These are phyloP conservation scores for Alces alces DNA, from an alignment of 2,113 vertebrate species.

Conservation along the genomic window DNA sequence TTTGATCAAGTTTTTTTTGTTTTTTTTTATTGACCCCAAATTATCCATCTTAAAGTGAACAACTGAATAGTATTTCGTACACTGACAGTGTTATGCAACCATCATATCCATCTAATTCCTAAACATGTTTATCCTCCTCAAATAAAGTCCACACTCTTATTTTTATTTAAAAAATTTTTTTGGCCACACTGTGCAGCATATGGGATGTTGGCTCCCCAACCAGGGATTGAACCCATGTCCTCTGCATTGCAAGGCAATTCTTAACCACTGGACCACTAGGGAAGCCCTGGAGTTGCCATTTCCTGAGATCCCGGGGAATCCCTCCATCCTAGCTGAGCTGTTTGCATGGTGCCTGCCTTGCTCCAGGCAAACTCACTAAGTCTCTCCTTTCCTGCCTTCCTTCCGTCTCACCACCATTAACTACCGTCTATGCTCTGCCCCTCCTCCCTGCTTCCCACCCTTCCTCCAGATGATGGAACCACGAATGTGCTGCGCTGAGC, in stretches of 20 bases:
- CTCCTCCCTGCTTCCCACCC: background rate
- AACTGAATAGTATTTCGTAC: background rate
- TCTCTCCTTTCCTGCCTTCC: no score
- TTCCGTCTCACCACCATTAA: background rate
- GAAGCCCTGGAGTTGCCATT: background rate
- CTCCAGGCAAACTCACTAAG: background rate
- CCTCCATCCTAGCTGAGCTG: no score
- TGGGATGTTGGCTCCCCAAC: background rate
- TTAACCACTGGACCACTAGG: background rate
- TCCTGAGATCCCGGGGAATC: background rate
- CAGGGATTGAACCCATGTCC: background rate
- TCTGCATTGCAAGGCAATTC: background rate
- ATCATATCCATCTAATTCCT: background rate
- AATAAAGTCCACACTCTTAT: background rate
- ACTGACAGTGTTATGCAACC: no score
- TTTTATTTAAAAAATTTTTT: background rate
- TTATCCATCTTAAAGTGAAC: background rate
- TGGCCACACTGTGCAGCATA: background rate
- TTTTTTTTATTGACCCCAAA: background rate
- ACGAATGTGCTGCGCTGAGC: no score
- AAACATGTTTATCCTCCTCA: background rate
- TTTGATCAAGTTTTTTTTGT: background rate
- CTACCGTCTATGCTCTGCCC: rapidly evolving
- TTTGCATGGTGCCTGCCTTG: background rate
- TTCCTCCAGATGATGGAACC: background rate